These are phyloP conservation scores for Cotesia typhae DNA, from an alignment of 1,140 invertebrate species.

Conservation along the genomic window DNA sequence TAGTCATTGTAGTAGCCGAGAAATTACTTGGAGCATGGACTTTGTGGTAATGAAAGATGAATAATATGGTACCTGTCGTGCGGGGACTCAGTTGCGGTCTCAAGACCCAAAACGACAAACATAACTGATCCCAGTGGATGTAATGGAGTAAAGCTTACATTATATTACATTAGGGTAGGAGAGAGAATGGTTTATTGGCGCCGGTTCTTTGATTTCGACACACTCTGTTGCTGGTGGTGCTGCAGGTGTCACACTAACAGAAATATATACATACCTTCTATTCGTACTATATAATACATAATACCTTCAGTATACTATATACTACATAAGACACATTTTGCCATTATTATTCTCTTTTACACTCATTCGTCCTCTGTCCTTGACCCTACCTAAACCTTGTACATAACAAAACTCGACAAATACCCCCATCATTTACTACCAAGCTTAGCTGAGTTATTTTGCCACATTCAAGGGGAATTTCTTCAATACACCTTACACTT, in stretches of 20 bases:
- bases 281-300: too few relatives aligned
- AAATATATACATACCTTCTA: neutral
- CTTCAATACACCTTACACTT: neutral
- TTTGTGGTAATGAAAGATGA: slow-evolving; percentile 43
- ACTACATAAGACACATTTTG: slow-evolving; percentile 6
- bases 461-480: too few relatives aligned
- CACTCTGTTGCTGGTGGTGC: too few relatives aligned
- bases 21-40: neutral
- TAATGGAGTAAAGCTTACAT: neutral
- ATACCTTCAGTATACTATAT: too few relatives aligned
- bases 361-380: slow-evolving; percentile 19
- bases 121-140: neutral
- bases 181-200: slow-evolving; percentile 12
- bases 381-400: slow-evolving; percentile 23
- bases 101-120: neutral
- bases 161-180: neutral
- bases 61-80: slow-evolving; percentile 46
- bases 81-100: slow-evolving; percentile 18
- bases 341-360: slow-evolving; percentile 28
- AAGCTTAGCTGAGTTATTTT: neutral
- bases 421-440: slow-evolving; percentile 1
- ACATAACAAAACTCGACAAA: neutral
- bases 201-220: slow-evolving; percentile 18
- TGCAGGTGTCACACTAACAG: neutral
- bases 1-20: neutral